Evolutionary conservation across 2,888 invertebrate genomes (phyloP).

Genomic region (Phalera bucephala): DNA sequence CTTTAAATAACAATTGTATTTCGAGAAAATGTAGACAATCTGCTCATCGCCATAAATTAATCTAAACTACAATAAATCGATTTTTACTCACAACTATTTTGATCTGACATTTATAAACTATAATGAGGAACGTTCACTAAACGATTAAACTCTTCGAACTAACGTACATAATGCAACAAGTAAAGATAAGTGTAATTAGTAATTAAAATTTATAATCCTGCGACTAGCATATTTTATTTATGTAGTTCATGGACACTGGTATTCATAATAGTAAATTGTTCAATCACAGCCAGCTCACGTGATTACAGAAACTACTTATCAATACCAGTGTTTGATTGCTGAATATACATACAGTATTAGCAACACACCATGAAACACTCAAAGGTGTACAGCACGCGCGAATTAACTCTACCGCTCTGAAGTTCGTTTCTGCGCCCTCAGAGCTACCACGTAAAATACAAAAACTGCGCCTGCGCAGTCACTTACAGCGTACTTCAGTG

Average conservation of each 20-base stretch:
- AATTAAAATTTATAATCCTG: conserved; percentile 36
- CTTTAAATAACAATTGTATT: too few relatives aligned
- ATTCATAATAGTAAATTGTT: conserved; percentile 13
- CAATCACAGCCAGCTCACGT: conserved; percentile 18
- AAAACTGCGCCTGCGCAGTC: too few relatives aligned
- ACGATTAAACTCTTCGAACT: conserved; percentile 47
- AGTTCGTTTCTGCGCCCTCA: too few relatives aligned
- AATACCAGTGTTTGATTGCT: conserved; percentile 10
- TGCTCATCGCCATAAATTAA: conserved; percentile 31
- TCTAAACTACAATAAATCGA: conserved; percentile 32
- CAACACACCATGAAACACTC: too few relatives aligned
- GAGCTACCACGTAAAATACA: too few relatives aligned
- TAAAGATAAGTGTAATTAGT: too few relatives aligned
- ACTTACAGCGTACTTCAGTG: too few relatives aligned
- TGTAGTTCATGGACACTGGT: conserved; percentile 10
- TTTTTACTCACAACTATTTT: conserved; percentile 49
- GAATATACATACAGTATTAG: too few relatives aligned
- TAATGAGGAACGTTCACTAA: conserved; percentile 62
- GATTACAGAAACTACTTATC: conserved; percentile 9
- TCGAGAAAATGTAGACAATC: conserved; percentile 26
- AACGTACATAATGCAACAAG: conserved; percentile 48
- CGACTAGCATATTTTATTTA: conserved; percentile 20
- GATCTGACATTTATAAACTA: conserved; percentile 58
- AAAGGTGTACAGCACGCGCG: too few relatives aligned
- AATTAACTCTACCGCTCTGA: too few relatives aligned